phyloP scores from a whole-genome alignment of 1,140 invertebrate genomes.

The Cydia fagiglandana region DNA sequence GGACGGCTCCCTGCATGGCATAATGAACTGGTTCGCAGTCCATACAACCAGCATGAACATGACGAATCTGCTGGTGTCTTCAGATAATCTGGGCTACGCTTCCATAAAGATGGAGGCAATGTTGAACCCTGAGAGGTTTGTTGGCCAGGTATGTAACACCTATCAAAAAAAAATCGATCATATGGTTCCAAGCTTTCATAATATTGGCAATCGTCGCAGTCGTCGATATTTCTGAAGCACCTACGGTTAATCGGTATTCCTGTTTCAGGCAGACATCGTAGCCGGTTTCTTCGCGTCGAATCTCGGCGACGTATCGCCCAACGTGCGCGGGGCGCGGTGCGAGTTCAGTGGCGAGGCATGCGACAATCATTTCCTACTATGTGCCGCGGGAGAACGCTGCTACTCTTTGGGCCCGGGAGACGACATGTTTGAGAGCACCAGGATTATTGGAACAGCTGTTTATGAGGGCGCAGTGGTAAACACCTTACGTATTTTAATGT shows the following conservation, averaged over 20 bases:
- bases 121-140: constrained; percentile 84
- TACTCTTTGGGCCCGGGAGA: constrained; percentile 91
- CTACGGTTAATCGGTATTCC: background rate
- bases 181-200: too few species aligned
- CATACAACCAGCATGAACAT: constrained; percentile 98
- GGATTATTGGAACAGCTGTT: constrained; percentile 91
- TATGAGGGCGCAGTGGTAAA: constrained; percentile 87
- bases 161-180: too few species aligned
- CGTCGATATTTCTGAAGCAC: background rate
- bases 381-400: constrained; percentile 85
- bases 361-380: constrained; percentile 87
- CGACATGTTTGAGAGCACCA: constrained; percentile 95
- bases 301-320: constrained; percentile 95
- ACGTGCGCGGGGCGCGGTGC: constrained; percentile 90
- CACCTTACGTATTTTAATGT: constrained; percentile 36
- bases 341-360: constrained; percentile 87
- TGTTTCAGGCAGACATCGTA: constrained; percentile 87
- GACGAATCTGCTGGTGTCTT: constrained; percentile 92
- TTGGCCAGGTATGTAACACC: constrained; percentile 83
- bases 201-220: background rate
- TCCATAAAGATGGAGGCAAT: constrained; percentile 89
- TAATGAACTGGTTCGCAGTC: constrained; percentile 95
- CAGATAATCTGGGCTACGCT: constrained; percentile 97
- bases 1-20: constrained; percentile 83
- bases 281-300: constrained; percentile 94